phyloP scores from a whole-genome alignment of 2,113 vertebrate species.

The Varanus komodoensis region DNA sequence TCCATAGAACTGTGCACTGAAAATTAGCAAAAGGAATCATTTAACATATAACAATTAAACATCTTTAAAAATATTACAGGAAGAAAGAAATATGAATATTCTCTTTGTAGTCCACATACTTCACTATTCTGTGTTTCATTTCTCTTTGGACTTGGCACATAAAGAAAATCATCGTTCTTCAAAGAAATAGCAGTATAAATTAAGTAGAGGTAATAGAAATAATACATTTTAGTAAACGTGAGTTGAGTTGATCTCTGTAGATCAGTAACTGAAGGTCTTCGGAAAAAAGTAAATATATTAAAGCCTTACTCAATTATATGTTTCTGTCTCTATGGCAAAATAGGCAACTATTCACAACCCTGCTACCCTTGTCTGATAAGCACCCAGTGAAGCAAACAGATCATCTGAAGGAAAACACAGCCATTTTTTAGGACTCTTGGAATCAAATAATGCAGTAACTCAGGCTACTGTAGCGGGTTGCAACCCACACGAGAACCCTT shows the following conservation, averaged over 20 bases:
- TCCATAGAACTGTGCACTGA: constrained; percentile 27
- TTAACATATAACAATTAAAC: constrained; percentile 51
- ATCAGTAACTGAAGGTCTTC: constrained; percentile 24
- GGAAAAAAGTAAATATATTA: constrained; percentile 35
- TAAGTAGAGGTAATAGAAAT: constrained; percentile 11
- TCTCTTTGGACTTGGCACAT: constrained; percentile 49
- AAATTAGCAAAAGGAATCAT: constrained; percentile 55
- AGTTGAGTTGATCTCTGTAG: constrained; percentile 33
- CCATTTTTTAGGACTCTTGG: background rate
- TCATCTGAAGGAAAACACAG: background rate
- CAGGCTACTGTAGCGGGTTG: background rate
- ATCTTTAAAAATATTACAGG: constrained; percentile 61
- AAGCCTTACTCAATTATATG: constrained; percentile 14
- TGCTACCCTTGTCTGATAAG: background rate
- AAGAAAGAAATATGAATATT: constrained; percentile 51
- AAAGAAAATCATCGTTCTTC: constrained; percentile 53
- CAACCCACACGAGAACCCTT: background rate
- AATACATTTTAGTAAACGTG: constrained; percentile 60
- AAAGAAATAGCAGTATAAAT: background rate
- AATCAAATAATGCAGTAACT: background rate
- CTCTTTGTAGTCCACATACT: constrained; percentile 46
- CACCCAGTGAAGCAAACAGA: background rate
- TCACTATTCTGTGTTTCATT: constrained; percentile 25
- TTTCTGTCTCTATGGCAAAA: background rate
- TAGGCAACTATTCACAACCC: background rate